Evolutionary conservation across 2,888 invertebrate genomes (phyloP), one percentile per base, ranked within the genome.

Genomic region (Cheilosia scutellata): DNA sequence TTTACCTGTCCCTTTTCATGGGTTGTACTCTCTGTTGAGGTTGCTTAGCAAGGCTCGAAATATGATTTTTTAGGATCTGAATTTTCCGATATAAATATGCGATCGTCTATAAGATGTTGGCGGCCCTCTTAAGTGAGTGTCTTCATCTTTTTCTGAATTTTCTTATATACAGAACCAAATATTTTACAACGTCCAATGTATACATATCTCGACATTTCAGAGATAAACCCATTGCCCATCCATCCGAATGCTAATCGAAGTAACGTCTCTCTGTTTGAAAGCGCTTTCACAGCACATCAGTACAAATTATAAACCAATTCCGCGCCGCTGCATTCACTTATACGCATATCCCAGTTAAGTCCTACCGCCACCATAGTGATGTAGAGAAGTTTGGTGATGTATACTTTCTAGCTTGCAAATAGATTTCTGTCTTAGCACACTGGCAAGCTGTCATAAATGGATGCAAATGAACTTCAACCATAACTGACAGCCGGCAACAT

Each of bases 401-500:
- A 55, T 25, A 57, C 55, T 68, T 55, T 44, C 44, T 57, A 33
- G 53, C 66, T 66, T 20, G 53, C 68, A 68, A 68, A 68, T 68
- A 42, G 44, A 37, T 57, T 68, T 55, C 9, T 11, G 37, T 13
- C 42, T 27, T 31, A 4, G 6, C 33, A 16, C 33, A 71, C 70
- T 49, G 47, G 60, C 60, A 60, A 58, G 71, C 71, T 72, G 71
- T 58, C 71, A 60, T 49, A 51, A 37, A 37, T 49, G 51, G 40
- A 72, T 51, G 60, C 60, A 72, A 72, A 72, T 72, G 60, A 60
- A 72, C 60, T 72, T 72, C 60, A 60, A 16, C 71, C 49, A 51
- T 60, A 72, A 51, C 60, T 72, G 71, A 72, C 71, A 72, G 60
- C 11, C 29, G 7, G 29, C 49, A 72, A 51, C 51, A 40, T 62